phyloP scores from a whole-genome alignment of 1,140 invertebrate species.

The Drosophila auraria region DNA sequence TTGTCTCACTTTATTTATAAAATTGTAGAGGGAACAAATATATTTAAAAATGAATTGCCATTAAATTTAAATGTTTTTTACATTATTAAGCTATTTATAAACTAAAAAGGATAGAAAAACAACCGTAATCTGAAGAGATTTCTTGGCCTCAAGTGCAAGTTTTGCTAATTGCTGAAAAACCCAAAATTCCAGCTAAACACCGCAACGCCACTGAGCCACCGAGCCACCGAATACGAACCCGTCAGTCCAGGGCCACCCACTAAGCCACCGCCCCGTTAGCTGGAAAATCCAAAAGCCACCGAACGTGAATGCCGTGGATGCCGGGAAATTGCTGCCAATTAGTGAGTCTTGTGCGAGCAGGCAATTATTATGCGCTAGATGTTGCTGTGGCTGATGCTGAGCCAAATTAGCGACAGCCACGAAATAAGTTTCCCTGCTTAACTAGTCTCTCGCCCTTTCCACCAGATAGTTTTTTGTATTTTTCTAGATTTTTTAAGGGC shows the following conservation, averaged over 20 bases:
- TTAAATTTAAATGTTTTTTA: too few species aligned
- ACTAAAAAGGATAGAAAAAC: background rate
- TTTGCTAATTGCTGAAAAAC: constrained; percentile 42
- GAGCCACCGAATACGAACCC: background rate
- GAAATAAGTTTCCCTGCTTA: constrained; percentile 37
- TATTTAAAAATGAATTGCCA: too few species aligned
- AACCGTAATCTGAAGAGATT: background rate
- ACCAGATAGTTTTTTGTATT: background rate
- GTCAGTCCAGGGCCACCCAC: background rate
- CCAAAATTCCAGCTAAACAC: constrained; percentile 19
- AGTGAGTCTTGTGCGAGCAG: constrained; percentile 47
- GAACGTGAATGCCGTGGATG: constrained; percentile 20
- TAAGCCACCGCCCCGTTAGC: background rate
- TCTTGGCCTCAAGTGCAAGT: constrained; percentile 4
- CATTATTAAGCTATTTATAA: background rate
- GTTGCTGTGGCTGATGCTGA: constrained; percentile 37
- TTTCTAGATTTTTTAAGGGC: background rate
- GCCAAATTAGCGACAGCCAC: constrained; percentile 53
- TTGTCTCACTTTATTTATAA: background rate
- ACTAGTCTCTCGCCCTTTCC: background rate
- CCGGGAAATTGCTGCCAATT: constrained; percentile 50
- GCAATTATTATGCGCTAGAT: constrained; percentile 51
- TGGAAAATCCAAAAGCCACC: constrained; percentile 14
- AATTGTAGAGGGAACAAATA: background rate
- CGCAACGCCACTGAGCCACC: background rate